Evolutionary conservation across 2,888 invertebrate genomes (phyloP), one percentile per base, ranked within the genome.

Genomic region (Phyllotreta cruciferae): DNA sequence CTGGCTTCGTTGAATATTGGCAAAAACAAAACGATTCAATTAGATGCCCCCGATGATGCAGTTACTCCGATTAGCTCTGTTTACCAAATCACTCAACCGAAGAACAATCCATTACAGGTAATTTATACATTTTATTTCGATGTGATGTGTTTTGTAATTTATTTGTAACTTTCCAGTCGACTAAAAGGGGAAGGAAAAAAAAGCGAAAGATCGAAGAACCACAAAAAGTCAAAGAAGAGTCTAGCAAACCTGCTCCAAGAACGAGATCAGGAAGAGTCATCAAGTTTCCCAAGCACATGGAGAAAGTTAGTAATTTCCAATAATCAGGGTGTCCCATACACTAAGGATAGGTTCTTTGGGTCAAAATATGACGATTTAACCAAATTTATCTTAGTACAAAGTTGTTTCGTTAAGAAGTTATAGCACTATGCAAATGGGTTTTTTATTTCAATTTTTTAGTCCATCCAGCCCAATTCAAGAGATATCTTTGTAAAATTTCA

Each of bases 201-300:
- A 77, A 75, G 65, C 77, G 75, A 62, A 52, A 24, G 14, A 11
- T 52, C 49, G 66, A 73, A 42, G 11, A 53, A 52, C 58, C 56
- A 8, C 62, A 66, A 24, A 65, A 71, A 44, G 47, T 36, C 41
- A 61, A 49, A 36, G 24, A 62, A 50, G 63, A 63, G 38, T 60
- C 56, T 1, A 14, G 37, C 13, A 70, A 71, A 70, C 63, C 57
- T 50, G 66, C 67, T 50, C 71, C 73, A 8, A 73, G 78, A 57
- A 80, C 80, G 14, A 63, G 80, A 56, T 80, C 79, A 5, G 80
- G 80, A 6, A 71, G 80, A 47, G 70, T 78, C 24, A 75, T 79
- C 0, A 78, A 77, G 63, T 75, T 78, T 10, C 80, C 80, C 42
- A 73, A 75, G 70, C 73, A 78, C 64, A 78, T 78, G 35, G 73